These are phyloP conservation scores for Corythaixoides concolor DNA, from an alignment of 2,113 vertebrate genomes.

Conservation along the genomic window DNA sequence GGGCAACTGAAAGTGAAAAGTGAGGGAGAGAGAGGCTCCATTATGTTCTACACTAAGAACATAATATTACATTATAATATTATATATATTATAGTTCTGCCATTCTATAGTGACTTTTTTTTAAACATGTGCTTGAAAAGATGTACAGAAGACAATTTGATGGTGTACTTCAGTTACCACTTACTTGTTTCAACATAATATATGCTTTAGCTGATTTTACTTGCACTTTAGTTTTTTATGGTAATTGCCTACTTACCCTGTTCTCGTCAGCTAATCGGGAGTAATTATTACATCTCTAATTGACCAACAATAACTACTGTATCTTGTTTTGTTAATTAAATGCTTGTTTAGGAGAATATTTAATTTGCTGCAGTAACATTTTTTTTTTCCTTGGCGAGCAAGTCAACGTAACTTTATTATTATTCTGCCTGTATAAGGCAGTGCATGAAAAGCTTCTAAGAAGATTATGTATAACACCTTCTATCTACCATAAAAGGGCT, in stretches of 20 bases:
- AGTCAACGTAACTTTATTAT: background rate
- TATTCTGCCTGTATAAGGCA: conserved; percentile 4
- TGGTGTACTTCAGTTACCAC: background rate
- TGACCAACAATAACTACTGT: conserved; percentile 36
- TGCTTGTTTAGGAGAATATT: conserved; percentile 23
- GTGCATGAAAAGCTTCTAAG: conserved; percentile 26
- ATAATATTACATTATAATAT: background rate
- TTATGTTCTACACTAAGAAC: background rate
- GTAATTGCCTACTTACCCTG: conserved; percentile 30
- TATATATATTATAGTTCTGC: background rate
- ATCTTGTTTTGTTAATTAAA: conserved; percentile 48
- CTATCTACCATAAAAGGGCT: conserved; percentile 38
- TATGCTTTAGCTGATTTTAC: background rate
- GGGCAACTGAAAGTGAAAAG: background rate
- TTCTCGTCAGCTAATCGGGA: background rate
- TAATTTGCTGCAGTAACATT: conserved; percentile 15
- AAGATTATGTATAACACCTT: conserved; percentile 59
- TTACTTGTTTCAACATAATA: background rate
- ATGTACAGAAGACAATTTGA: background rate
- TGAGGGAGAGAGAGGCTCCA: background rate
- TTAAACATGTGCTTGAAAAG: background rate
- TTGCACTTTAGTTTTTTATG: conserved; percentile 10
- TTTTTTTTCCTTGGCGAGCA: background rate
- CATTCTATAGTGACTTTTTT: background rate
- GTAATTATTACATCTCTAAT: conserved; percentile 49